Evolutionary conservation across 2,113 vertebrate species (phyloP).

Genomic region (Epinephelus lanceolatus): DNA sequence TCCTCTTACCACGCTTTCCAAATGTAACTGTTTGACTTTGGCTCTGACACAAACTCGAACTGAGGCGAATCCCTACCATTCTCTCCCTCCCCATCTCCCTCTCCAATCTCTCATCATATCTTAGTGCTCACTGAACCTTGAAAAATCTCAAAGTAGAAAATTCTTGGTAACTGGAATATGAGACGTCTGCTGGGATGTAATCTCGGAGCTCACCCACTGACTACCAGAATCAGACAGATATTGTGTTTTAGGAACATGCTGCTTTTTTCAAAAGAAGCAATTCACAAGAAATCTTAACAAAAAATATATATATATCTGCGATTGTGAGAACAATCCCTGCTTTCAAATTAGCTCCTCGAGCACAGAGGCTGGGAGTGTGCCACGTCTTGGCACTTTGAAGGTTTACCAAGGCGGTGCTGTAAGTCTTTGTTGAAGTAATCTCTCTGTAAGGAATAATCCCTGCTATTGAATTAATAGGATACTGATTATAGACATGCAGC

Average conservation of each 20-base stretch:
- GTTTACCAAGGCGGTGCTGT: constrained; percentile 29
- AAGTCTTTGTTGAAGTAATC: constrained; percentile 47
- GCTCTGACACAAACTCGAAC: constrained; percentile 50
- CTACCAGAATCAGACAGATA: constrained; percentile 55
- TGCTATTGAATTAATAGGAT: constrained; percentile 31
- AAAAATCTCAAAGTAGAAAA: constrained; percentile 66
- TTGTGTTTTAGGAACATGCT: constrained; percentile 55
- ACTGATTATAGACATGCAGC: constrained; percentile 33
- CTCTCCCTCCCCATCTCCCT: not conserved
- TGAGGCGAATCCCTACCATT: constrained; percentile 32
- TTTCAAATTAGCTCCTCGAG: constrained; percentile 44
- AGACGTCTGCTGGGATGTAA: constrained; percentile 66
- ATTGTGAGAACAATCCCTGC: constrained; percentile 35
- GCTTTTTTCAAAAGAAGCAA: constrained; percentile 49
- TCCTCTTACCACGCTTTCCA: constrained; percentile 29
- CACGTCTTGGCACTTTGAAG: constrained; percentile 31
- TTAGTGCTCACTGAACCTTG: constrained; percentile 65
- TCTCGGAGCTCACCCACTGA: constrained; percentile 62
- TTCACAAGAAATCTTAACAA: constrained; percentile 44
- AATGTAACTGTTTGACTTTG: constrained; percentile 52
- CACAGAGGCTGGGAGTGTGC: constrained; percentile 22
- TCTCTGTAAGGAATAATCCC: constrained; percentile 41
- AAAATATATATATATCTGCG: constrained; percentile 12
- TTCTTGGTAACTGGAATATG: constrained; percentile 55
- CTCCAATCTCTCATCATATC: constrained; percentile 39